Conservation (phyloP, 1,140 invertebrate genomes). For the Lordiphosa mommai region DNA sequence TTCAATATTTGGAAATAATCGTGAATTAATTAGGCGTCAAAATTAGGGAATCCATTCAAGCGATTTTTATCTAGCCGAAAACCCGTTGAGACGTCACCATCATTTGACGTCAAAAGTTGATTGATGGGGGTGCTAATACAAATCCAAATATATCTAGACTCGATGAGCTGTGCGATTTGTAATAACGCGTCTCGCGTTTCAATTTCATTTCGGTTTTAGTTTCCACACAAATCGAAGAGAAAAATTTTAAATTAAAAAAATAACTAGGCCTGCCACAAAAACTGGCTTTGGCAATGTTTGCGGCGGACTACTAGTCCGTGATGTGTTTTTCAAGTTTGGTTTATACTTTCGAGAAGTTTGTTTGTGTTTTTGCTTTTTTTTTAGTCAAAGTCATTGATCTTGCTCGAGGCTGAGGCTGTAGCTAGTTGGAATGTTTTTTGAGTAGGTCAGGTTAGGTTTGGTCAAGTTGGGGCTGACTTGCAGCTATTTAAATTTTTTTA, state of each 20-base stretch:
- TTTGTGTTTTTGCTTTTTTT: neutral
- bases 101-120: conserved; percentile 33
- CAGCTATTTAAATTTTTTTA: no score
- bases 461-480: no score
- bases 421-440: no score
- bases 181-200: conserved; percentile 1
- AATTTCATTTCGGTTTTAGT: conserved; percentile 5
- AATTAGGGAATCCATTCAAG: conserved; percentile 20
- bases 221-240: neutral
- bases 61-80: conserved; percentile 1
- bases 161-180: neutral
- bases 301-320: conserved; percentile 2
- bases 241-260: no score
- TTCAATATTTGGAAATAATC: conserved; percentile 56
- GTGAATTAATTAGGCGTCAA: conserved; percentile 36
- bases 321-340: conserved; percentile 54
- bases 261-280: conserved; percentile 14
- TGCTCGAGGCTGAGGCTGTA: conserved; percentile 41
- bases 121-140: conserved; percentile 1
- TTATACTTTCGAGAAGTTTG: conserved; percentile 37
- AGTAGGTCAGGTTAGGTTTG: no score
- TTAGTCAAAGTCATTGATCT: conserved; percentile 54
- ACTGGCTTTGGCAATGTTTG: conserved; percentile 28
- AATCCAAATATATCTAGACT: neutral
- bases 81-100: conserved; percentile 40